Percentiles rank a stretch among this genome's conserved stretches.
Conservation (phyloP, 2,113 vertebrate species). For the Plestiodon gilberti region DNA sequence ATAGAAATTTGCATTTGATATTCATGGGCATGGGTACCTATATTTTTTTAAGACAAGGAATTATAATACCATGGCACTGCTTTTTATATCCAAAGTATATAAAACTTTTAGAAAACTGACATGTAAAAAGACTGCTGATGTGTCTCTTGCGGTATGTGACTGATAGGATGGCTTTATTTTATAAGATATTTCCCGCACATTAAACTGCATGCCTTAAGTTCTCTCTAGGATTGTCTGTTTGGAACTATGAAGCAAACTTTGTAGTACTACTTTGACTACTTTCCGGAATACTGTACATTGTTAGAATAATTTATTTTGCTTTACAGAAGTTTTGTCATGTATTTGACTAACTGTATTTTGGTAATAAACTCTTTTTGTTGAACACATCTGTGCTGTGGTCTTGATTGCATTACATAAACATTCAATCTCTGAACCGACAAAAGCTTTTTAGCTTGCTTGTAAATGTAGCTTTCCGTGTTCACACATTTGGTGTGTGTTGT, state of each 20-base stretch:
- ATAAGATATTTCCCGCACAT: constrained; percentile 73
- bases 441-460: background rate
- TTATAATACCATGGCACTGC: constrained; percentile 83
- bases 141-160: constrained; percentile 72
- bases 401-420: constrained; percentile 19
- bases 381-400: constrained; percentile 61
- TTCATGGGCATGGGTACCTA: constrained; percentile 79
- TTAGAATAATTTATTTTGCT: constrained; percentile 94
- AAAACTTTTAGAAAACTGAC: constrained; percentile 75
- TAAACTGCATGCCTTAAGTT: constrained; percentile 80
- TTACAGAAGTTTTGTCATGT: constrained; percentile 86
- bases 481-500: background rate
- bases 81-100: constrained; percentile 83
- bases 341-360: constrained; percentile 95
- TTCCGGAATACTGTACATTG: constrained; percentile 82
- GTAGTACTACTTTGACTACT: constrained; percentile 77
- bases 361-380: constrained; percentile 91
- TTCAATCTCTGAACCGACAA: background rate
- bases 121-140: constrained; percentile 72
- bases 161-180: constrained; percentile 76
- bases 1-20: constrained; percentile 83
- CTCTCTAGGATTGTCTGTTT: constrained; percentile 72
- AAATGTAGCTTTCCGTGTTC: background rate
- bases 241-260: constrained; percentile 72
- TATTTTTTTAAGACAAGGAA: constrained; percentile 87